These are phyloP conservation scores for Scelioninae gen. 1 DNA, from an alignment of 2,888 invertebrate genomes.

Conservation along the genomic window DNA sequence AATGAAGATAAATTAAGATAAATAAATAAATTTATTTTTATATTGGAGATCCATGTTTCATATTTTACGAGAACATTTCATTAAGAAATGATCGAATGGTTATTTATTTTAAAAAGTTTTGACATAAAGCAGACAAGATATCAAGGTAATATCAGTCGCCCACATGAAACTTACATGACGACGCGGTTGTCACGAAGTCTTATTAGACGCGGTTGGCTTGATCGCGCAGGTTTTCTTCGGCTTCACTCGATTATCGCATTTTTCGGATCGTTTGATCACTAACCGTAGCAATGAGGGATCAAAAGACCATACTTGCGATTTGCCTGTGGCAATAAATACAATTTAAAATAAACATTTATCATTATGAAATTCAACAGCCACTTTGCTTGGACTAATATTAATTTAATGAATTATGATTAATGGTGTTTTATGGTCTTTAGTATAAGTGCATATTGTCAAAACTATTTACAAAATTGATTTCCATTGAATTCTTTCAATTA, in stretches of 20 bases:
- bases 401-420: too few species aligned
- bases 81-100: background rate
- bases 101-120: background rate
- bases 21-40: too few species aligned
- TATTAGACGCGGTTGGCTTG: constrained; percentile 51
- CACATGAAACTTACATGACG: constrained; percentile 34
- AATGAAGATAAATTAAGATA: background rate
- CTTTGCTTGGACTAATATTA: too few species aligned
- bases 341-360: too few species aligned
- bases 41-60: too few species aligned
- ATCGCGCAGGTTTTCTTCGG: constrained; percentile 30
- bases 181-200: constrained; percentile 32
- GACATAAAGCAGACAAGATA: background rate
- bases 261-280: constrained; percentile 44
- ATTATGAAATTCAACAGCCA: too few species aligned
- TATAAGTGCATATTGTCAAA: too few species aligned
- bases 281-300: constrained; percentile 20
- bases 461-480: too few species aligned
- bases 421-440: too few species aligned
- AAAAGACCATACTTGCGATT: constrained; percentile 12
- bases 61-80: background rate
- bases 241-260: constrained; percentile 55
- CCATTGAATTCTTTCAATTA: too few species aligned
- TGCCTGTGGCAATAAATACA: constrained; percentile 8
- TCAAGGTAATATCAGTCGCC: constrained; percentile 27